Conservation (phyloP, 2,797 vertebrate species). For the Mallotus villosus region DNA sequence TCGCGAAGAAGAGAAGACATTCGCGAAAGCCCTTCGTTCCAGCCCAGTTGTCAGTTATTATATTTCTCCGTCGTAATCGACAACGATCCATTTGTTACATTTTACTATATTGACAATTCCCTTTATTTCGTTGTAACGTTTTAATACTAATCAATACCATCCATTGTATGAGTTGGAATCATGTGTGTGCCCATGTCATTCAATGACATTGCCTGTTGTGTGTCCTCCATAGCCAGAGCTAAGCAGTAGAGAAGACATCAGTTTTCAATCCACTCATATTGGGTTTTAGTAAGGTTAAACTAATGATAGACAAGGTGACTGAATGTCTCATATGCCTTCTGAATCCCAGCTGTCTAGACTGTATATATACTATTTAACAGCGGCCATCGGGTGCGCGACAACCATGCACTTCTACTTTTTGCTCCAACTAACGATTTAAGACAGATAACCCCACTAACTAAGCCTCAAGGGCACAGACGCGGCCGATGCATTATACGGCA, state of each 20-base stretch:
- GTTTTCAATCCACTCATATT: constrained; percentile 17
- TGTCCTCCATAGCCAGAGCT: not conserved
- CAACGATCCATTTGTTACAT: not conserved
- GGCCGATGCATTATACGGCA: constrained; percentile 56
- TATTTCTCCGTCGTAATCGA: not conserved
- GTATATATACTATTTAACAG: constrained; percentile 33
- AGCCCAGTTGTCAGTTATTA: not conserved
- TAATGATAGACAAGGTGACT: constrained; percentile 50
- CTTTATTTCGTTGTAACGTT: not conserved
- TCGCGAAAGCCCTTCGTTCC: not conserved
- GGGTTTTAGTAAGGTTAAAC: constrained; percentile 55
- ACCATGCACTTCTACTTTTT: constrained; percentile 31
- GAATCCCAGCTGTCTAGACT: constrained; percentile 14
- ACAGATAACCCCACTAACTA: constrained; percentile 66
- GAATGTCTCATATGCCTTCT: not conserved
- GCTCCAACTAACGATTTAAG: constrained; percentile 58
- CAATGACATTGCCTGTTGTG: constrained; percentile 17
- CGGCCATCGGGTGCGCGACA: constrained; percentile 28
- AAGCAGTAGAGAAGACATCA: constrained; percentile 9
- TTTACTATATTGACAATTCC: not conserved
- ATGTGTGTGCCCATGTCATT: not conserved
- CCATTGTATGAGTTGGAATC: not conserved
- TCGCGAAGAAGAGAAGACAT: not conserved
- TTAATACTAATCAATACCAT: too few species aligned
- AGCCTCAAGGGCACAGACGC: constrained; percentile 71